These are phyloP conservation scores for Rosalia funebris DNA, from an alignment of 2,888 invertebrate species.

Conservation along the genomic window DNA sequence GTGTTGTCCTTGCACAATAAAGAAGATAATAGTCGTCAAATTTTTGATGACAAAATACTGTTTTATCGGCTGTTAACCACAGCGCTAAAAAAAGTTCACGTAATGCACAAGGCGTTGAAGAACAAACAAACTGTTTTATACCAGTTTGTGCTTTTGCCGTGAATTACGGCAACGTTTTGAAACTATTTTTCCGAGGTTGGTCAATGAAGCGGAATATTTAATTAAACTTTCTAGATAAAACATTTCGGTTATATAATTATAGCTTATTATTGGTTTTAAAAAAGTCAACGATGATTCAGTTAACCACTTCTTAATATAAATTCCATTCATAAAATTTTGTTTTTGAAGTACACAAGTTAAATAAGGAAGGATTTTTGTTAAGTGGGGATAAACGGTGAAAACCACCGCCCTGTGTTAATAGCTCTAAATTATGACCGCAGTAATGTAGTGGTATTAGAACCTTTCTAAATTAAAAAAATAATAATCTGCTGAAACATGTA, in stretches of 20 bases:
- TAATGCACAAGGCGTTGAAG: conserved; percentile 10
- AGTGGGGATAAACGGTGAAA: too few relatives aligned
- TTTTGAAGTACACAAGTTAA: too few relatives aligned
- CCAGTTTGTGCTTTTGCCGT: conserved; percentile 16
- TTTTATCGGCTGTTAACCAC: conserved; percentile 16
- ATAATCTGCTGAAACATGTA: too few relatives aligned
- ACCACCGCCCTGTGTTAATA: too few relatives aligned
- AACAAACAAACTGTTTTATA: conserved; percentile 17
- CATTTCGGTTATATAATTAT: conserved; percentile 32
- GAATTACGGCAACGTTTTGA: conserved; percentile 38
- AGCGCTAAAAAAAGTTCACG: conserved; percentile 11
- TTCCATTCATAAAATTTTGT: neutral
- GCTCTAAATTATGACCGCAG: too few relatives aligned
- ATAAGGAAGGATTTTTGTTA: too few relatives aligned
- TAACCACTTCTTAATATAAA: neutral
- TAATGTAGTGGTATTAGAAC: too few relatives aligned
- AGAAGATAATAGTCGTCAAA: conserved; percentile 20
- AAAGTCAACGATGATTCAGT: conserved; percentile 11
- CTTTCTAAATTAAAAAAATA: too few relatives aligned
- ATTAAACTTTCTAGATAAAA: conserved; percentile 44
- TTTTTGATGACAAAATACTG: conserved; percentile 20
- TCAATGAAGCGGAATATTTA: conserved; percentile 45
- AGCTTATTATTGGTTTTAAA: conserved; percentile 9
- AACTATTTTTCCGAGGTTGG: conserved; percentile 43
- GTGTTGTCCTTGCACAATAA: conserved; percentile 7